A percentile compares a stretch with the other conserved stretches of the same genome.
These are phyloP conservation scores for Chloebia gouldiae DNA, from an alignment of 2,113 vertebrate species.

Conservation along the genomic window DNA sequence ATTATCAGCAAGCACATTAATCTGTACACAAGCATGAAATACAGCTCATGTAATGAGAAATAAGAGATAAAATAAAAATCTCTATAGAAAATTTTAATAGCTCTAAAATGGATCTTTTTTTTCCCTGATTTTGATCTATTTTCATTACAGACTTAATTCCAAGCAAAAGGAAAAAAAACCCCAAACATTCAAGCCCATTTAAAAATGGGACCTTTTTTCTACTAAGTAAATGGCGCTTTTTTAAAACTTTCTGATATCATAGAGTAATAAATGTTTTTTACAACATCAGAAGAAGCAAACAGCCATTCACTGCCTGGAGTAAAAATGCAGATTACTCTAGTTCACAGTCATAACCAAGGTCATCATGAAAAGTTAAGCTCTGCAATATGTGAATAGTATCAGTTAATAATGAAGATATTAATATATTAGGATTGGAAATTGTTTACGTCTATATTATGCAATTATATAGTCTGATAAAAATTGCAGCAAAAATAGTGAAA, in stretches of 20 bases:
- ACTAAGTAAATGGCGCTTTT: neutral
- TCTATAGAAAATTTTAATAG: neutral
- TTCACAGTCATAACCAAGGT: neutral
- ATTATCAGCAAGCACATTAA: slow-evolving; percentile 17
- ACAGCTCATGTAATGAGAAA: neutral
- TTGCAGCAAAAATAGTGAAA: neutral
- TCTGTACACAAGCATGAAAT: slow-evolving; percentile 14
- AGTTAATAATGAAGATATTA: slow-evolving; percentile 2
- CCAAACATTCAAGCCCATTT: neutral
- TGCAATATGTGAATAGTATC: neutral
- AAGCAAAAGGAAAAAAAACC: neutral
- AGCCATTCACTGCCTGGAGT: neutral
- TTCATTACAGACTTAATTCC: neutral
- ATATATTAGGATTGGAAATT: neutral
- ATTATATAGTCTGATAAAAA: neutral
- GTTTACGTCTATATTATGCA: neutral
- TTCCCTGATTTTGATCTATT: neutral
- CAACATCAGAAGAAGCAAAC: neutral
- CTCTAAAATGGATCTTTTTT: neutral
- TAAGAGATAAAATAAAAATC: neutral
- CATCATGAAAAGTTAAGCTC: neutral
- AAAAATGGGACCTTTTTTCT: neutral
- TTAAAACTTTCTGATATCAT: neutral
- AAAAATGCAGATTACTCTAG: neutral
- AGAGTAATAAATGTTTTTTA: neutral